Percentiles rank a stretch among this genome's conserved stretches.
phyloP scores from a whole-genome alignment of 2,888 invertebrate species.

The Pandemis heparana region DNA sequence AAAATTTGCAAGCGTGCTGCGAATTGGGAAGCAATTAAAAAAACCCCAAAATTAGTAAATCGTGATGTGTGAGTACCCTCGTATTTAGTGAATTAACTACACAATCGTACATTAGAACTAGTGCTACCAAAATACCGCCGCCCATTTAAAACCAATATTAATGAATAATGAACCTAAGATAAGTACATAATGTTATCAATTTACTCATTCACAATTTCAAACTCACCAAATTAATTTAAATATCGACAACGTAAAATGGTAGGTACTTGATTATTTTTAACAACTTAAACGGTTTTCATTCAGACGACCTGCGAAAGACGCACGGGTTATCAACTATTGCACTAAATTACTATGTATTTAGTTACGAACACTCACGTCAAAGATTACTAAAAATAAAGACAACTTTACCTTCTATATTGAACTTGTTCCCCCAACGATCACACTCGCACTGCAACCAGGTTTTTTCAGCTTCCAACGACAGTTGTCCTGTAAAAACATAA shows the following conservation, averaged over 20 bases:
- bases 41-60: constrained; percentile 29
- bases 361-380: constrained; percentile 13
- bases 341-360: constrained; percentile 16
- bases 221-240: constrained; percentile 72
- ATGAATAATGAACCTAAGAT: constrained; percentile 41
- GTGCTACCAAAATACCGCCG: constrained; percentile 50
- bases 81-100: constrained; percentile 28
- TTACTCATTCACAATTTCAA: constrained; percentile 45
- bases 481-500: constrained; percentile 87
- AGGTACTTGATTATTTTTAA: constrained; percentile 68
- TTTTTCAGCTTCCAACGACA: constrained; percentile 94
- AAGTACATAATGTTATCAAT: constrained; percentile 32
- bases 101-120: neutral
- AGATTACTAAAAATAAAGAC: neutral
- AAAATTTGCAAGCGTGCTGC: neutral
- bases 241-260: constrained; percentile 60
- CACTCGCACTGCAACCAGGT: constrained; percentile 96
- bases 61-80: constrained; percentile 15
- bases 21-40: neutral
- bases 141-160: constrained; percentile 45
- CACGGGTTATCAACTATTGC: constrained; percentile 42
- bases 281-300: constrained; percentile 76
- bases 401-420: constrained; percentile 91
- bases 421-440: constrained; percentile 94
- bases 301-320: constrained; percentile 76